Conservation (phyloP, 2,113 vertebrate species). For the Hepsetus odoe region DNA sequence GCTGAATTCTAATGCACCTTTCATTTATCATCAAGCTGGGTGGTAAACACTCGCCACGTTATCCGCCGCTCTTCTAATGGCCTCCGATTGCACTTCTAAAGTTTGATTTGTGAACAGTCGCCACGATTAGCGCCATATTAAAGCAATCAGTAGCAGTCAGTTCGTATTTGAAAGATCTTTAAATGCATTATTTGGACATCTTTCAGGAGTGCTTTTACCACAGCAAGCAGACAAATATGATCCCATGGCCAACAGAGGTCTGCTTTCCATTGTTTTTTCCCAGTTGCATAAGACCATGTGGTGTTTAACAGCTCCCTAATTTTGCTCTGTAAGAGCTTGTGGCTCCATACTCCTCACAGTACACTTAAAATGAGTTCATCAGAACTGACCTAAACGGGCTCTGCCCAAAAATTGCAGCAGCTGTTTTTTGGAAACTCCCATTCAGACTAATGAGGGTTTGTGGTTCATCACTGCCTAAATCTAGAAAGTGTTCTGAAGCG, state of each 20-base stretch:
- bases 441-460: too few relatives aligned
- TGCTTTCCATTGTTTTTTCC: conserved; percentile 32
- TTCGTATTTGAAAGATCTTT: conserved; percentile 46
- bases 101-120: conserved; percentile 37
- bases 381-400: not conserved
- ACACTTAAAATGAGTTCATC: not conserved
- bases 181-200: conserved; percentile 49
- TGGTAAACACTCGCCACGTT: conserved; percentile 43
- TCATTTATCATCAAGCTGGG: conserved; percentile 49
- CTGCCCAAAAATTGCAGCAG: not conserved
- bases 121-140: conserved; percentile 50
- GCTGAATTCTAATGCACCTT: conserved; percentile 53
- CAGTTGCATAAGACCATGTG: conserved; percentile 27
- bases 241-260: not conserved
- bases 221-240: conserved; percentile 14
- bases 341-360: conserved; percentile 8
- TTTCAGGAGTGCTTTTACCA: conserved; percentile 37
- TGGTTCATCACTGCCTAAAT: too few relatives aligned
- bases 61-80: conserved; percentile 47
- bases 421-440: not conserved
- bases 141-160: conserved; percentile 37
- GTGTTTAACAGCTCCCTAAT: conserved; percentile 37
- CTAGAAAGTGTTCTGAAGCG: too few relatives aligned
- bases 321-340: conserved; percentile 2
- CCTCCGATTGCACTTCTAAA: conserved; percentile 43